Percentiles rank a stretch among this genome's conserved stretches.
These are phyloP conservation scores for Falco berigora DNA, from an alignment of 2,797 vertebrate species.

Conservation along the genomic window DNA sequence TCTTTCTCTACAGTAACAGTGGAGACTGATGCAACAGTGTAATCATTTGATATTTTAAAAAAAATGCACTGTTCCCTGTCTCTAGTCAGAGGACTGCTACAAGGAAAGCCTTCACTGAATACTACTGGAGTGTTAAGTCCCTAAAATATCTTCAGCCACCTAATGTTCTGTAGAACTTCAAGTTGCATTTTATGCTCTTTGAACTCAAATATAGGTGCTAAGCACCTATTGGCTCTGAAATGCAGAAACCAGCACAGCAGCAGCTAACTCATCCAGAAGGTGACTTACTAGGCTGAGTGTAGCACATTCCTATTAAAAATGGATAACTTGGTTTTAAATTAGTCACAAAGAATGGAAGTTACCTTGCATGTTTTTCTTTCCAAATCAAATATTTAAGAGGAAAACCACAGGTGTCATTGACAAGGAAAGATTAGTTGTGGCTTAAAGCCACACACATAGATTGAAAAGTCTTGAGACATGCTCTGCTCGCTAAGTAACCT, in stretches of 20 bases:
- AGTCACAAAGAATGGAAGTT: constrained; percentile 34
- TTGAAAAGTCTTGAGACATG: not conserved
- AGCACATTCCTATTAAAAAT: constrained; percentile 61
- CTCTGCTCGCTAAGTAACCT: not conserved
- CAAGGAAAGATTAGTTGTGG: constrained; percentile 22
- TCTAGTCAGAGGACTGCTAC: not conserved
- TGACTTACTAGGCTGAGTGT: not conserved
- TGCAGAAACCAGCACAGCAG: not conserved
- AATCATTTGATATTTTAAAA: not conserved
- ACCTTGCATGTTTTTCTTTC: constrained; percentile 50
- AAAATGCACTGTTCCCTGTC: not conserved
- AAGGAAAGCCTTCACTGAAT: not conserved
- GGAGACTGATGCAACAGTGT: not conserved
- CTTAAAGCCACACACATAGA: constrained; percentile 19
- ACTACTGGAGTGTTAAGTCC: not conserved
- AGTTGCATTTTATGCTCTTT: not conserved
- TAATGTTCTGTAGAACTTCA: not conserved
- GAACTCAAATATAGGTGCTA: not conserved
- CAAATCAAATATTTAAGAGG: constrained; percentile 71
- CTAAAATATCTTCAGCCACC: not conserved
- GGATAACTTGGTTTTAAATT: constrained; percentile 42
- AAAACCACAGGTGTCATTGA: constrained; percentile 42
- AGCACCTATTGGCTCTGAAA: not conserved
- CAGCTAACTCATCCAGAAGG: not conserved
- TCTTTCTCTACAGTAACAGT: not conserved